Base-by-base conservation (phyloP, 2,888 invertebrate species). In the Tiphia femorata region DNA sequence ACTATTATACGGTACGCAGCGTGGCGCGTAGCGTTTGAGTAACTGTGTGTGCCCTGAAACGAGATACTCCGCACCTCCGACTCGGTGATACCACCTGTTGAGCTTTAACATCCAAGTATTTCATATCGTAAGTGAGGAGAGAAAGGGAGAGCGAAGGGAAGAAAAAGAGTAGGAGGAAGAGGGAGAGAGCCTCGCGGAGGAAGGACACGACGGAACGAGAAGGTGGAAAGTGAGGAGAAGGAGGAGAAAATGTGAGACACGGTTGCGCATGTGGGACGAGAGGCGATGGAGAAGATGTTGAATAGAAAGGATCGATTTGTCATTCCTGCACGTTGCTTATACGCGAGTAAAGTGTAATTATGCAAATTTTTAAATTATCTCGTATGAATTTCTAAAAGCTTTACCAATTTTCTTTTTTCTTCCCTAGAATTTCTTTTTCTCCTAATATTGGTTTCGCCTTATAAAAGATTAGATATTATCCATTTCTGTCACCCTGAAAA, bases 71-170 rank as follows among this genome's bases (percentile, higher is more conserved):
- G 62, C 70, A 63, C 70, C 71, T 70, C 63, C 40, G 57, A 49
- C 57, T 53, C 50, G 58, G 42, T 57, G 68, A 71, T 70, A 70
- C 70, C 71, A 70, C 70, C 71, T 70, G 70, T 70, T 70, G 71
- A 49, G 70, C 23, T 19, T 58, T 61, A 67, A 60, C 68, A 53
- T 67, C 42, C 47, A 59, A 58, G 59, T 59, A 64, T 70, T 70
- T 70, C 69, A 54, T 60, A 59, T 57, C 41, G 58, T 33, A 54
- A 35, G 33, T 7, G n/a, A n/a, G n/a, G 43, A 25, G 33, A 23
- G 43, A 29, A 17, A n/a, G 12, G 16, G 43, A 7, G 35, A 25
- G 29, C 14, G 41, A 23, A 25, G 17, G 10, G 16, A 8, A 10
- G 38, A 23, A n/a, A n/a, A 7, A 25, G 17, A 19, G 37, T 19